Evolutionary conservation across 2,113 vertebrate species (phyloP), one percentile per base, ranked within the genome.

Genomic region (Tor tambroides): DNA sequence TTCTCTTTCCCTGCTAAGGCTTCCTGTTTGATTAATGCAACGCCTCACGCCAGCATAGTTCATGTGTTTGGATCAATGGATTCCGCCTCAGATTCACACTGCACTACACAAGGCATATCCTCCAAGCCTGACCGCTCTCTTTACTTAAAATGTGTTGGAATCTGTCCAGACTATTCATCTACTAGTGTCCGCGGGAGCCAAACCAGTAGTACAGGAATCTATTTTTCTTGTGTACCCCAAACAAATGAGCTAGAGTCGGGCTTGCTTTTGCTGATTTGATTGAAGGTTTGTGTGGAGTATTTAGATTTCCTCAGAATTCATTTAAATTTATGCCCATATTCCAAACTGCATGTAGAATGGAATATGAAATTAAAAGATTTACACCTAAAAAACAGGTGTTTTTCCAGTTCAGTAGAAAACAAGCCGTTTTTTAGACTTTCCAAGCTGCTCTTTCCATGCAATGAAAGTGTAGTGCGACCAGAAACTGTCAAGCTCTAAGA

Each of bases 11-110:
- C 30, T n/a, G 32, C 43, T 59, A 80, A 79, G 28, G n/a, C 19
- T 61, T 59, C 12, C 23, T 35, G 30, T 72, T 41, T 77, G 56
- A 85, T 85, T 85, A 75, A 65, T 85, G 88, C 83, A 82, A 75
- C 43, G 82, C 38, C 80, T 63, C 56, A 28, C 43, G 32, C 38
- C 26, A 26, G 11, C 43, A 46, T 46, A 46, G 59, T 65, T 14
- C 84, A 86, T 69, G 54, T 35, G 75, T 54, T 81, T 15, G 83
- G 69, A 54, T 87, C 76, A 26, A 54, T 63, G 59, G 59, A 87
- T 49, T 35, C 72, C 15, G 38, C 69, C 54, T 49, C 17, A 74
- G 23, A 46, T 72, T 72, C 49, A 56, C 51, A 49, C 59, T 49
- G 28, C 43, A 51, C 63, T 69, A 63, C 61, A 49, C 43, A 19